Percentiles rank a stretch among this genome's conserved stretches.
Evolutionary conservation across 2,888 invertebrate genomes (phyloP).

Genomic region (Drosophila nr. perissopoda): DNA sequence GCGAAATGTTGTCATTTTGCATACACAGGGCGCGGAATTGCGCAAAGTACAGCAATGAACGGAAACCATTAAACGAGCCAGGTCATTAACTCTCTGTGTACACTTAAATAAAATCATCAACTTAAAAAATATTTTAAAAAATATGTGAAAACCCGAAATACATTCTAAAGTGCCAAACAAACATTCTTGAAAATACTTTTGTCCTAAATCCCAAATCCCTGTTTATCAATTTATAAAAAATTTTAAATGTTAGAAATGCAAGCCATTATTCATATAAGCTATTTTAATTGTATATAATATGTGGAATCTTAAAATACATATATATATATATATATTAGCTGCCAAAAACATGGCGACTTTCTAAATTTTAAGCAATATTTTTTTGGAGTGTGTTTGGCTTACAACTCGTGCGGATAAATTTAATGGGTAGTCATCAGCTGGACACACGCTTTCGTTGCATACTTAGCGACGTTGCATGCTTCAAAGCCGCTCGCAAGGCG

Average conservation of each 20-base stretch:
- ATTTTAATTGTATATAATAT: too few relatives aligned
- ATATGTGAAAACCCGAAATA: background rate
- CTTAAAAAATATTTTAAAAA: background rate
- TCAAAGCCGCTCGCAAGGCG: conserved; percentile 63
- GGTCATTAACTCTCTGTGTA: conserved; percentile 55
- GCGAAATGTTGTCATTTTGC: conserved; percentile 3
- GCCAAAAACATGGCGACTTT: background rate
- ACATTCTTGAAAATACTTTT: background rate
- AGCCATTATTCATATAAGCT: too few relatives aligned
- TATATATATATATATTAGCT: background rate
- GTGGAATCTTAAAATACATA: too few relatives aligned
- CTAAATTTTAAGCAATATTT: background rate
- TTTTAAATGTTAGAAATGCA: background rate
- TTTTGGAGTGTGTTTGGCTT: conserved; percentile 7
- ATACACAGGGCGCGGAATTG: too few relatives aligned
- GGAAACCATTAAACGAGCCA: conserved; percentile 22
- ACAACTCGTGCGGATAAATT: conserved; percentile 73
- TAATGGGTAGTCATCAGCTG: conserved; percentile 68
- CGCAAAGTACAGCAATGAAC: background rate
- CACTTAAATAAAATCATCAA: background rate
- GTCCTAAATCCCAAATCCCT: background rate
- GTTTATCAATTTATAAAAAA: background rate
- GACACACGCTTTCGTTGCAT: conserved; percentile 46
- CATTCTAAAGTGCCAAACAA: background rate
- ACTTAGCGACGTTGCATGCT: conserved; percentile 63